Conservation (phyloP, 2,888 invertebrate genomes). For the Andrena marginata region DNA sequence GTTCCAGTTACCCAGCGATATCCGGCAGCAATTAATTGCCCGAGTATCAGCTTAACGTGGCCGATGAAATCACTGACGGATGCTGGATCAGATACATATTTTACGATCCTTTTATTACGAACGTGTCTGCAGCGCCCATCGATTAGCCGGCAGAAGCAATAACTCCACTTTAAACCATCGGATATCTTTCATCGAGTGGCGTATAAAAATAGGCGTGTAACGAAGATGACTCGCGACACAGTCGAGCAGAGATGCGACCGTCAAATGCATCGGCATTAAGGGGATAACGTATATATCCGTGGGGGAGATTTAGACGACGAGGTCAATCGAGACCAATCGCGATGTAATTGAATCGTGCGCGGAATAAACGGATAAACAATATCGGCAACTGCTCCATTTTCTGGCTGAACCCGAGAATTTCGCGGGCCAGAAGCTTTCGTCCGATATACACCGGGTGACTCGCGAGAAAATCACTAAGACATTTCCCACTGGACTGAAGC, state of each 20-base stretch:
- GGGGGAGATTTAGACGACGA: slow-evolving; percentile 78
- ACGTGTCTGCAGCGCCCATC: not conserved
- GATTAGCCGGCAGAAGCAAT: not conserved
- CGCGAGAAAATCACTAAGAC: no score
- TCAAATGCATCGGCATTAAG: slow-evolving; percentile 79
- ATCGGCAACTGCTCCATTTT: slow-evolving; percentile 4
- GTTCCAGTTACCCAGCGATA: no score
- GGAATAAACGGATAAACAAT: slow-evolving; percentile 60
- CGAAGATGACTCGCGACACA: no score
- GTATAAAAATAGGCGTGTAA: no score
- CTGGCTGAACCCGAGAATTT: slow-evolving; percentile 2
- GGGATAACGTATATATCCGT: slow-evolving; percentile 81
- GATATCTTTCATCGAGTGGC: slow-evolving; percentile 10
- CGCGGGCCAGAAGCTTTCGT: not conserved
- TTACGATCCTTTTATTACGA: slow-evolving; percentile 15
- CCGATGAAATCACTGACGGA: no score
- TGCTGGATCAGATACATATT: not conserved
- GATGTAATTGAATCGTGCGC: slow-evolving; percentile 51
- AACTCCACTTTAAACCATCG: slow-evolving; percentile 6
- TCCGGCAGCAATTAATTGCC: no score
- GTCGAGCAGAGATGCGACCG: slow-evolving; percentile 42
- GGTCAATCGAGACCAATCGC: slow-evolving; percentile 71
- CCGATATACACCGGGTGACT: not conserved
- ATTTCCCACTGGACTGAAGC: no score
- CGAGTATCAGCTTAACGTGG: no score